Conservation (phyloP, 2,113 vertebrate genomes). For the Pseudopipra pipra region DNA sequence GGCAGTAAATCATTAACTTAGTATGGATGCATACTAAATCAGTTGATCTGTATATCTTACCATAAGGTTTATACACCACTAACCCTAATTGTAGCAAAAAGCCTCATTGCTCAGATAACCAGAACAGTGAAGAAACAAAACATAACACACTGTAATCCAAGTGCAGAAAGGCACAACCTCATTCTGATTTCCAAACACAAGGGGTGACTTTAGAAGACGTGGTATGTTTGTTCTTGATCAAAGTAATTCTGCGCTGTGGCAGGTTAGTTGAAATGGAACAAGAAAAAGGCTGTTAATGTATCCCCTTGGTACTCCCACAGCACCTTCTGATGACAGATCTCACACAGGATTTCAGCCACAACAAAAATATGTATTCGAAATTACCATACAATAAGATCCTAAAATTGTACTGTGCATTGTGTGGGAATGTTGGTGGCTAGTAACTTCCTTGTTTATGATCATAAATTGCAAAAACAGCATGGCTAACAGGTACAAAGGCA, state of each 20-base stretch:
- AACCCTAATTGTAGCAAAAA: not conserved
- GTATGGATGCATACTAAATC: not conserved
- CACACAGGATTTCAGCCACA: not conserved
- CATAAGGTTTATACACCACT: not conserved
- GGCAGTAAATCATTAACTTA: not conserved
- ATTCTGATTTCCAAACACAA: not conserved
- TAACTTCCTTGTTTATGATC: not conserved
- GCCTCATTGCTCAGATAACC: not conserved
- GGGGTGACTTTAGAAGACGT: not conserved
- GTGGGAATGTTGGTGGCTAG: not conserved
- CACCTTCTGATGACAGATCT: not conserved
- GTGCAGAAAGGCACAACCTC: not conserved
- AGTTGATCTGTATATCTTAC: not conserved
- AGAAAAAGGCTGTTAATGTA: not conserved
- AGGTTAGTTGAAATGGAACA: not conserved
- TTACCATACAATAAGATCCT: not conserved
- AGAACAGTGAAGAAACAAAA: not conserved
- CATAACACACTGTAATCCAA: not conserved
- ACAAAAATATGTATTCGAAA: not conserved
- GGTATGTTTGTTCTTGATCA: not conserved
- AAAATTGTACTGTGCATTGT: not conserved
- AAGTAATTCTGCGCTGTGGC: not conserved
- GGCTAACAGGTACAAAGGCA: not conserved
- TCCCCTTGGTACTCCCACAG: not conserved
- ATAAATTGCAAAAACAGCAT: not conserved